Evolutionary conservation across 2,888 invertebrate species (phyloP), one percentile per base, ranked within the genome.

Genomic region (Desoria tigrina): DNA sequence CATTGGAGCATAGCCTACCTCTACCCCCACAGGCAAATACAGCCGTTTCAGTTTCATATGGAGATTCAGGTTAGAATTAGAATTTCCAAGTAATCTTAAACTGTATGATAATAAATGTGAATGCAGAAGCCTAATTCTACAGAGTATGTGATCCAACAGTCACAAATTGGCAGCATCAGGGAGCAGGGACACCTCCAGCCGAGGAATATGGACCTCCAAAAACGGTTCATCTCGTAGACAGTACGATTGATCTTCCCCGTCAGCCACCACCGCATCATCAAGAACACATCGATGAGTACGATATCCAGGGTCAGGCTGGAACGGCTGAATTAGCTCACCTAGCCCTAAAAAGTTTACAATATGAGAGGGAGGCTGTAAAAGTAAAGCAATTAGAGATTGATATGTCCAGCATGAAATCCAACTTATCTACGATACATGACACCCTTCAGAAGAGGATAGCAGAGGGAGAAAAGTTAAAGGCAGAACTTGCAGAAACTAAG

Each of bases 141-240:
- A n/a, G n/a, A n/a, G n/a, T n/a, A n/a, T n/a, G n/a, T 32, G 32
- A 32, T 32, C 4, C 4, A 32, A 32, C 32, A 32, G 32, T 32
- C 11, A 32, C 32, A 32, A 18, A 45, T 45, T 45, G 16, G 16
- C 45, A 45, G n/a, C 45, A 45, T 9, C 9, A 45, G n/a, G 16
- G 21, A 32, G 32, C 32, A 32, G 32, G 32, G 11, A 32, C 32
- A 4, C 32, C 32, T 32, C 32, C 21, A 45, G n/a, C 9, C 45
- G 6, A 45, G 9, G 21, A 21, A 6, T 45, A 16, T n/a, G n/a
- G 6, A n/a, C 66, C 66, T 11, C 66, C 62, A n/a, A 59, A 66
- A 49, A 66, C 66, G 14, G 66, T 66, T n/a, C 66, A 63, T 27
- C 59, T 63, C 37, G 63, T 66, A 3, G 66, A 66, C 23, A 66